Conservation (phyloP, 2,113 vertebrate species). For the Scomber colias region DNA sequence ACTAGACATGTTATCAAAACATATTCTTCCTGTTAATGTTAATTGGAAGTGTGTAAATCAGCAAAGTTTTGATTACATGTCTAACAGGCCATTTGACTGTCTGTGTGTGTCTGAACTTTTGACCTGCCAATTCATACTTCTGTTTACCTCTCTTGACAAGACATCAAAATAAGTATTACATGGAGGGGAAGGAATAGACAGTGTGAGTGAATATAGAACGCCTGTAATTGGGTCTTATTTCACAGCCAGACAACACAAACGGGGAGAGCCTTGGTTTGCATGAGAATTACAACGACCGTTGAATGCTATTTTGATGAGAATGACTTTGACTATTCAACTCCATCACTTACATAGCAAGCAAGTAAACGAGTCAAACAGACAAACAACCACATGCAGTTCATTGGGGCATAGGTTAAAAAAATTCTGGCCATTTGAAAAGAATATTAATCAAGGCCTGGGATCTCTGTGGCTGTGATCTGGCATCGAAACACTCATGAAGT, state of each 20-base stretch:
- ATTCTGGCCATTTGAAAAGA: neutral
- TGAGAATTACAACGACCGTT: conserved; percentile 48
- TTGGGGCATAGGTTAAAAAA: neutral
- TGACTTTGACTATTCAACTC: conserved; percentile 23
- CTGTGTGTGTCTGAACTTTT: conserved; percentile 42
- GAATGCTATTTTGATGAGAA: conserved; percentile 42
- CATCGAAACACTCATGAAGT: neutral
- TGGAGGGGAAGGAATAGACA: conserved; percentile 27
- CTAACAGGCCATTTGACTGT: conserved; percentile 21
- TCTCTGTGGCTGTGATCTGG: neutral
- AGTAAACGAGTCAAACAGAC: conserved; percentile 13
- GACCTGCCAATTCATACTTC: conserved; percentile 56
- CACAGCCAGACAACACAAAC: conserved; percentile 40
- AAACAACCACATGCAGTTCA: conserved; percentile 17
- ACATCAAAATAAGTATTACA: conserved; percentile 50
- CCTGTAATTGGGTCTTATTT: conserved; percentile 73
- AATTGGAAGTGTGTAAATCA: conserved; percentile 60
- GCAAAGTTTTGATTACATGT: conserved; percentile 18
- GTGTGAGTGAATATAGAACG: conserved; percentile 55
- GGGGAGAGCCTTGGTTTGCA: conserved; percentile 47
- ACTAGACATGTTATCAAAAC: too few relatives aligned
- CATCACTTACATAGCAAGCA: neutral
- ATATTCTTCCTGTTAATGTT: conserved; percentile 5
- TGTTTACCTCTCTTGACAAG: conserved; percentile 70
- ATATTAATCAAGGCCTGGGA: conserved; percentile 10